Evolutionary conservation across 2,888 invertebrate species (phyloP), one percentile per base, ranked within the genome.

Genomic region (Heliconius aoede): DNA sequence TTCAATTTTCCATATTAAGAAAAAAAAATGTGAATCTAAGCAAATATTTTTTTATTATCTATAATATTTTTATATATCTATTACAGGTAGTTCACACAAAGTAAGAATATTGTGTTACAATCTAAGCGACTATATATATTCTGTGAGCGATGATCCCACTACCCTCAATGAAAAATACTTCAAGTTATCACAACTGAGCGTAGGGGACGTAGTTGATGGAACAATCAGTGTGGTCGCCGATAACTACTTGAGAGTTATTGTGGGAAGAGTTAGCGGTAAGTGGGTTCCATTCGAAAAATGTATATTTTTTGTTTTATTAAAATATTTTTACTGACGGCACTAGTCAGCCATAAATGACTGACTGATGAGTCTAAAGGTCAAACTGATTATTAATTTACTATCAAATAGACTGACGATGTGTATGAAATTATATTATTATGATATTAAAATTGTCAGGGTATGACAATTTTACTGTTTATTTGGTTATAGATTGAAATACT

Each of bases 91-190:
- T 78, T 84, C 86, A 0, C 95, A 95, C 82, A 89, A 84, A 55
- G 95, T 96, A 36, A 95, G 97, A 32, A 90, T 97, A 1, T 86
- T 97, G 0, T 94, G 95, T 75, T 97, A 96, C 90, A 95, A 96
- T 87, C 88, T 95, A 36, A 93, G 96, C 65, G 96, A 97, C 84
- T 95, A 95, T 79, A 84, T 95, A 46, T 97, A 96, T 88, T 94
- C 96, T 13, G 96, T 97, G 83, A 95, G 96, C 3, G 96, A 96
- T 88, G 95, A 96, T 86, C 88, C 94, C 1, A 83, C 88, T 0
- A 79, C 96, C 4, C 83, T 97, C 2, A 87, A 91, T 40, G 95
- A 96, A 85, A 94, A 93, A 81, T 90, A 95, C 85, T 96, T 96
- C 85, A 89, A 89, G 1, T 79, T 93, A 51, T 83, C 87, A 0